Evolutionary conservation across 2,113 vertebrate species (phyloP).

Genomic region (Casuarius casuarius): DNA sequence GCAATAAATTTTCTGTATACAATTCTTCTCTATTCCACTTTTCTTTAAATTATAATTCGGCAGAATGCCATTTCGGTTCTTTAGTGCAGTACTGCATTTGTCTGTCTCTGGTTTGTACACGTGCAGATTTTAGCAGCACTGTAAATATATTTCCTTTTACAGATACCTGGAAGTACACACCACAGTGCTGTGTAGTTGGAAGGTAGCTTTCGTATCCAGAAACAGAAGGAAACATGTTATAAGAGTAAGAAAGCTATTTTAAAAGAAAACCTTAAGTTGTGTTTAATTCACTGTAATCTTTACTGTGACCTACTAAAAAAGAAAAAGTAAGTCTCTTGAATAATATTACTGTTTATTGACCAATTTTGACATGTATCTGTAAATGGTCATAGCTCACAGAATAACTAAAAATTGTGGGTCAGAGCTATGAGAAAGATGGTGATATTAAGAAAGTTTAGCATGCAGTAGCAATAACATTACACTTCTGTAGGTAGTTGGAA

Average conservation of each 20-base stretch:
- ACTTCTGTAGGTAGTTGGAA: not conserved
- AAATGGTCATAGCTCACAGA: not conserved
- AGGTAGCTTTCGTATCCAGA: not conserved
- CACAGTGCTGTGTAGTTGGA: not conserved
- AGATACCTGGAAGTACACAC: not conserved
- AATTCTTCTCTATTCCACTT: accelerated
- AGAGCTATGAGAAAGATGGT: not conserved
- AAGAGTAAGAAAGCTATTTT: not conserved
- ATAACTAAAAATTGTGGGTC: not conserved
- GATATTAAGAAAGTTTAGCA: not conserved
- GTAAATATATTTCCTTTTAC: not conserved
- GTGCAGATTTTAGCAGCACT: not conserved
- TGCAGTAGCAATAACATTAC: not conserved
- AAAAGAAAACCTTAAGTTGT: not conserved
- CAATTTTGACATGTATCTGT: not conserved
- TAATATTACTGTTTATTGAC: not conserved
- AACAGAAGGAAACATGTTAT: not conserved
- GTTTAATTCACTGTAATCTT: not conserved
- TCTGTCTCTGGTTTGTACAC: not conserved
- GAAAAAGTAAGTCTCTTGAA: not conserved
- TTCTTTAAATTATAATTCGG: not conserved
- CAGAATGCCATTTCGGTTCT: not conserved
- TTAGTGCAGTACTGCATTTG: not conserved
- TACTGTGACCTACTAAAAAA: not conserved
- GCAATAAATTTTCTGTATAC: not conserved